These are phyloP conservation scores for Cordilura impudica DNA, from an alignment of 2,888 invertebrate species.

Conservation along the genomic window DNA sequence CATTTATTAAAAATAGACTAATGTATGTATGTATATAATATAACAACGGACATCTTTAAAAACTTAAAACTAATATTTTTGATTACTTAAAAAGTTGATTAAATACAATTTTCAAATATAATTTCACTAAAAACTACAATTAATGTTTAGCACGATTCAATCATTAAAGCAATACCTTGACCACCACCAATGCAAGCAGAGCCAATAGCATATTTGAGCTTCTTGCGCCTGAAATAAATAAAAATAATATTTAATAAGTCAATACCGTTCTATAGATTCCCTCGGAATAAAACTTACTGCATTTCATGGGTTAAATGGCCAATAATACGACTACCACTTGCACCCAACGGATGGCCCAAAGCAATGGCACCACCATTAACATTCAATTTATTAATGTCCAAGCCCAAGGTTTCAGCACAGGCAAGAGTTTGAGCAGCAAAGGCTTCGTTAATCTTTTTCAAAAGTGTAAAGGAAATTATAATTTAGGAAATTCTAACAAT, in stretches of 20 bases:
- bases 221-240: slow-evolving; percentile 83
- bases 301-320: slow-evolving; percentile 94
- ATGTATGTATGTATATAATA: neutral
- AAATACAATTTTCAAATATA: slow-evolving; percentile 58
- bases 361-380: slow-evolving; percentile 98
- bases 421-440: slow-evolving; percentile 97
- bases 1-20: neutral
- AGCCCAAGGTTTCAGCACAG: slow-evolving; percentile 91
- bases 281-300: slow-evolving; percentile 81
- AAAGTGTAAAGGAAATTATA: neutral
- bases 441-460: slow-evolving; percentile 94
- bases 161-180: slow-evolving; percentile 95
- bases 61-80: slow-evolving; percentile 34
- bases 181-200: slow-evolving; percentile 99
- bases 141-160: slow-evolving; percentile 82
- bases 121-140: slow-evolving; percentile 24
- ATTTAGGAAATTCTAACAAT: no score
- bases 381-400: slow-evolving; percentile 93
- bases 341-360: slow-evolving; percentile 97
- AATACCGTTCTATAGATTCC: neutral
- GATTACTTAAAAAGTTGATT: slow-evolving; percentile 60
- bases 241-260: neutral
- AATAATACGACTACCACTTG: slow-evolving; percentile 95
- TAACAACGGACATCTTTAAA: slow-evolving; percentile 12
- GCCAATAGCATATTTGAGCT: slow-evolving; percentile 92